Evolutionary conservation across 2,888 invertebrate species (phyloP).

Genomic region (Yponomeuta sedellus): DNA sequence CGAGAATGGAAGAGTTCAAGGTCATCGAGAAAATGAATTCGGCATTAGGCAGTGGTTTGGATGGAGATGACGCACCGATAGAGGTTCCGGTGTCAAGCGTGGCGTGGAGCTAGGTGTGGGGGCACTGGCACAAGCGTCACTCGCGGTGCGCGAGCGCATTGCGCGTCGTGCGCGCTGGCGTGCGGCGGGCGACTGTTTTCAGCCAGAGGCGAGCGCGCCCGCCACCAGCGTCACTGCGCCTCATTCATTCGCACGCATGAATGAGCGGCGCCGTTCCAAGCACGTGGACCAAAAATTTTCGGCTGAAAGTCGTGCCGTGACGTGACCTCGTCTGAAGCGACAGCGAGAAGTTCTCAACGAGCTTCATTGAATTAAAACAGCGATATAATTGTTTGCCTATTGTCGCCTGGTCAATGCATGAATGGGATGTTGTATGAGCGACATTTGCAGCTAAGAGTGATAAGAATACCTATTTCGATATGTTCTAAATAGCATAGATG

Average conservation of each 20-base stretch:
- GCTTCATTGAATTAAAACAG: slow-evolving; percentile 4
- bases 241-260: slow-evolving; percentile 66
- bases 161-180: slow-evolving; percentile 55
- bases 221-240: slow-evolving; percentile 31
- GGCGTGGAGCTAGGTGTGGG: background rate
- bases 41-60: slow-evolving; percentile 12
- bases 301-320: slow-evolving; percentile 43
- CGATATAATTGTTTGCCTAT: background rate
- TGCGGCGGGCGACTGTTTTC: slow-evolving; percentile 57
- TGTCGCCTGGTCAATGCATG: background rate
- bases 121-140: slow-evolving; percentile 14
- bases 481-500: no score
- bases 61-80: slow-evolving; percentile 52
- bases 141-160: slow-evolving; percentile 39
- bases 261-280: slow-evolving; percentile 47
- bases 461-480: no score
- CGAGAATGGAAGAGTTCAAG: slow-evolving; percentile 36
- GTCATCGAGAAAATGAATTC: slow-evolving; percentile 32
- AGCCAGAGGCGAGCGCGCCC: slow-evolving; percentile 19
- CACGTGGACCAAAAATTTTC: slow-evolving; percentile 56
- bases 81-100: slow-evolving; percentile 42
- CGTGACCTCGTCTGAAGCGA: slow-evolving; percentile 10
- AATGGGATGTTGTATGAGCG: background rate
- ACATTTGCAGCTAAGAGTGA: background rate
- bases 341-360: background rate